Percentiles rank a stretch among this genome's conserved stretches.
These are phyloP conservation scores for Microtus montanus DNA, from an alignment of 2,113 vertebrate genomes.

Conservation along the genomic window DNA sequence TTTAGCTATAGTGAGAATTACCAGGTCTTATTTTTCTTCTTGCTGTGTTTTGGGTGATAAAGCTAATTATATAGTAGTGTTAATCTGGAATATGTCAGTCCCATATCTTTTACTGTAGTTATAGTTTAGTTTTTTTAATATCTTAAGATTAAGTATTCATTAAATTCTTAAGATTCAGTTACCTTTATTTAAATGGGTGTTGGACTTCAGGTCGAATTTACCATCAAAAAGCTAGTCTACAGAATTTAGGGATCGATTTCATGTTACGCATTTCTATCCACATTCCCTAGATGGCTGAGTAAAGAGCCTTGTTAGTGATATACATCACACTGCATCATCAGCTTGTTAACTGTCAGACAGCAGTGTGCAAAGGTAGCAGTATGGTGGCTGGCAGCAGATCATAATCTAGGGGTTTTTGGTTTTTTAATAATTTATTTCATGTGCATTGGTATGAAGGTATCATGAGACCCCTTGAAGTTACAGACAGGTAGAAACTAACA, in stretches of 20 bases:
- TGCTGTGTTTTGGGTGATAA: slow-evolving; percentile 19
- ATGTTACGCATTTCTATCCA: not conserved
- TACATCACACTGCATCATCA: slow-evolving; percentile 75
- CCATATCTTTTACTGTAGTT: not conserved
- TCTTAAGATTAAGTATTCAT: slow-evolving; percentile 22
- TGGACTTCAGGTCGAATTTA: not conserved
- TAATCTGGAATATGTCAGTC: not conserved
- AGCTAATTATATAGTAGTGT: not conserved
- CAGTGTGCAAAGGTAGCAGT: slow-evolving; percentile 80
- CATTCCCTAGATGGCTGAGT: not conserved
- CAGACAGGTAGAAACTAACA: no score
- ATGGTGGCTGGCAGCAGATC: slow-evolving; percentile 38
- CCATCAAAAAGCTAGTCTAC: not conserved
- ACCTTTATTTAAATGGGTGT: slow-evolving; percentile 7
- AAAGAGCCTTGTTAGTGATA: slow-evolving; percentile 55
- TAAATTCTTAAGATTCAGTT: not conserved
- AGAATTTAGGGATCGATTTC: slow-evolving; percentile 33
- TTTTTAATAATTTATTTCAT: no score
- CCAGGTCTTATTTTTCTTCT: not conserved
- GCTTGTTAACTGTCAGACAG: slow-evolving; percentile 73
- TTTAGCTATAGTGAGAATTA: not conserved
- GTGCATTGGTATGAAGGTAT: no score
- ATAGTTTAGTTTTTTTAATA: not conserved
- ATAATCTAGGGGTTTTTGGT: not conserved
- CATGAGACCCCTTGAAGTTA: no score